Evolutionary conservation across 1,140 invertebrate species (phyloP).

Genomic region (Oscheius sp.): DNA sequence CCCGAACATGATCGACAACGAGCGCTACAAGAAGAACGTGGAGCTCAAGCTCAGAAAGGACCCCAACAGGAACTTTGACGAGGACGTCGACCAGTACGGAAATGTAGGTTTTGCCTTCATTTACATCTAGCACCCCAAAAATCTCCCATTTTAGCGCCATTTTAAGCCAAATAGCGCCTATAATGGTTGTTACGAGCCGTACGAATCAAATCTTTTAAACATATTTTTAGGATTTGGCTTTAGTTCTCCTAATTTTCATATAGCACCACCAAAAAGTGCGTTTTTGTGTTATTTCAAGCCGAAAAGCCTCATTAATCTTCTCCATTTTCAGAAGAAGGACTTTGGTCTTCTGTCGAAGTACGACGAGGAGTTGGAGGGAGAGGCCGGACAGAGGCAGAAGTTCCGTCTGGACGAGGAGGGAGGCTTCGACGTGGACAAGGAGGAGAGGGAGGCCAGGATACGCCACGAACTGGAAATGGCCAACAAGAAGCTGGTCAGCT

Average conservation of each 20-base stretch:
- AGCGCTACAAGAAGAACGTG: conserved; percentile 83
- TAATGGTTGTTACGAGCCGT: too few relatives aligned
- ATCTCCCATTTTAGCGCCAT: too few relatives aligned
- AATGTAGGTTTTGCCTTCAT: conserved; percentile 65
- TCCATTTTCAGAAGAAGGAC: conserved; percentile 62
- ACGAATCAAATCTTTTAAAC: too few relatives aligned
- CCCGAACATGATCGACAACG: conserved; percentile 90
- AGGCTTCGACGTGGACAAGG: conserved; percentile 47
- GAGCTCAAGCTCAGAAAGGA: conserved; percentile 79
- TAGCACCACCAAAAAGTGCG: too few relatives aligned
- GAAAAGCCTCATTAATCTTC: too few relatives aligned
- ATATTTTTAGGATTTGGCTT: too few relatives aligned
- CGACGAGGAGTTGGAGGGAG: conserved; percentile 89
- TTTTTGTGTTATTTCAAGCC: too few relatives aligned
- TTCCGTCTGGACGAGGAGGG: conserved; percentile 75
- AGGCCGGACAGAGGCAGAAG: conserved; percentile 73
- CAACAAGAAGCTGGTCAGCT: conserved; percentile 57
- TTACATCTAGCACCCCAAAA: background rate
- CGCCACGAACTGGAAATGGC: conserved; percentile 64
- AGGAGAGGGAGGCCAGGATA: conserved; percentile 66
- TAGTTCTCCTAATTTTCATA: too few relatives aligned
- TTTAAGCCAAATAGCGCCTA: too few relatives aligned
- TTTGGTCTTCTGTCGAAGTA: conserved; percentile 82
- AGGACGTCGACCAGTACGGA: conserved; percentile 80
- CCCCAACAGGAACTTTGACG: conserved; percentile 79